Conservation (phyloP, 2,888 invertebrate species). For the Zaprionus bogoriensis region DNA sequence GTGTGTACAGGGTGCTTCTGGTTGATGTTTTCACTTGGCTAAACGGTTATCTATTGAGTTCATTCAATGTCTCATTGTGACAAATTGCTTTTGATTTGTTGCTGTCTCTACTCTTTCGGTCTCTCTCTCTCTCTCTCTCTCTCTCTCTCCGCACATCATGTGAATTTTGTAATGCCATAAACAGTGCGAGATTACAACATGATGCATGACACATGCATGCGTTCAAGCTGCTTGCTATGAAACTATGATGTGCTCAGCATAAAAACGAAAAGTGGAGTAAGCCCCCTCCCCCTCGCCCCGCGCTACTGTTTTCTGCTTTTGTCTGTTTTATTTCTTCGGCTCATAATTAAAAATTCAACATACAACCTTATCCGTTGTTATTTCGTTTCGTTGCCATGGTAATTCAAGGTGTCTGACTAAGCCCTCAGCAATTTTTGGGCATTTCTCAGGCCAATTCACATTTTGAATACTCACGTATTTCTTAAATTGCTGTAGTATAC, state of each 20-base stretch:
- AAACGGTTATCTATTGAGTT: conserved; percentile 68
- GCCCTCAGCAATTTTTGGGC: conserved; percentile 62
- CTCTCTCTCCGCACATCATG: conserved; percentile 7
- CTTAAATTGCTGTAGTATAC: conserved; percentile 13
- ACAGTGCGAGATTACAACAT: conserved; percentile 17
- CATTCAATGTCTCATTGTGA: conserved; percentile 67
- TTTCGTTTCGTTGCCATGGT: conserved; percentile 73
- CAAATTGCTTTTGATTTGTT: conserved; percentile 74
- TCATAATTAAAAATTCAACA: conserved; percentile 75
- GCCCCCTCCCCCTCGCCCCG: too few relatives aligned
- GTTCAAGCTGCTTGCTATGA: conserved; percentile 36
- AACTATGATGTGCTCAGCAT: conserved; percentile 8
- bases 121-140: conserved; percentile 3
- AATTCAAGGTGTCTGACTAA: conserved; percentile 73
- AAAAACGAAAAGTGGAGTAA: conserved; percentile 28
- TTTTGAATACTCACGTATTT: conserved; percentile 65
- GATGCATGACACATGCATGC: conserved; percentile 1
- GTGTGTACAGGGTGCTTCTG: not conserved
- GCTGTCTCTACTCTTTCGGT: too few relatives aligned
- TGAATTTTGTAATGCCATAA: conserved; percentile 53
- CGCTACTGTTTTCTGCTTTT: conserved; percentile 69
- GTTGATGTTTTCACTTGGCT: too few relatives aligned
- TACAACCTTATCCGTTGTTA: conserved; percentile 33
- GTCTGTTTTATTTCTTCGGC: conserved; percentile 52
- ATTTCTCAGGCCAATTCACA: too few relatives aligned